These are phyloP conservation scores for Harpegnathos saltator DNA, from an alignment of 1,140 invertebrate genomes.

Conservation along the genomic window DNA sequence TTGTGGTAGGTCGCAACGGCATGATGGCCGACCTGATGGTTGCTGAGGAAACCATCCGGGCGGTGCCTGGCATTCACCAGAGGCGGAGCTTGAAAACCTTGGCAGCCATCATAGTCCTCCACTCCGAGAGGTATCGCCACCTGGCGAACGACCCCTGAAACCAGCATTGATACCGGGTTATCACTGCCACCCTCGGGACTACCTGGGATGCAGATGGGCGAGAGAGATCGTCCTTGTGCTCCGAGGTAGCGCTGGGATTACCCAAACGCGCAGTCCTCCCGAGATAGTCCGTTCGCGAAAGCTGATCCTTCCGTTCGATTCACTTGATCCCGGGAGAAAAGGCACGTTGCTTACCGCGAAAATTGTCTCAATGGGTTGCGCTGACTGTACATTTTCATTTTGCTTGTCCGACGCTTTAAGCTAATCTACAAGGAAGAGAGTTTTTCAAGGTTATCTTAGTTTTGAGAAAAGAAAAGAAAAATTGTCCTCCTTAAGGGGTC, in stretches of 20 bases:
- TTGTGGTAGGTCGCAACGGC: slow-evolving; percentile 80
- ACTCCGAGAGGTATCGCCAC: slow-evolving; percentile 79
- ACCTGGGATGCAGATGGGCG: slow-evolving; percentile 11
- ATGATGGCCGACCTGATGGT: slow-evolving; percentile 81
- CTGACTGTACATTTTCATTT: background rate
- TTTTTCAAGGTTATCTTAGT: too few relatives aligned
- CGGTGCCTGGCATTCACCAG: slow-evolving; percentile 67
- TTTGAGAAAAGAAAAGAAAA: too few relatives aligned
- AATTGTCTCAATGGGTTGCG: background rate
- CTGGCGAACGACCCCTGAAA: slow-evolving; percentile 65
- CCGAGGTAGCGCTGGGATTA: slow-evolving; percentile 8
- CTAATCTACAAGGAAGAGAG: background rate
- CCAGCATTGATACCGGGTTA: slow-evolving; percentile 15
- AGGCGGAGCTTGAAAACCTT: slow-evolving; percentile 70
- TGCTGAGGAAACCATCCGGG: slow-evolving; percentile 78
- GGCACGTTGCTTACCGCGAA: background rate
- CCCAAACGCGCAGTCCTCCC: background rate
- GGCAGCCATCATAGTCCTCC: slow-evolving; percentile 79
- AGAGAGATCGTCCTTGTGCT: slow-evolving; percentile 13
- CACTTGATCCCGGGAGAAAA: background rate
- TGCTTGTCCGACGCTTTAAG: background rate
- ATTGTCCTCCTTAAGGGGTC: too few relatives aligned
- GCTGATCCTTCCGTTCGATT: background rate
- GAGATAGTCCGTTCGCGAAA: background rate
- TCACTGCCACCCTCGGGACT: slow-evolving; percentile 31